A percentile compares a stretch with the other conserved stretches of the same genome.
Evolutionary conservation across 2,888 invertebrate genomes (phyloP).

Genomic region (Cryptosula pallasiana): DNA sequence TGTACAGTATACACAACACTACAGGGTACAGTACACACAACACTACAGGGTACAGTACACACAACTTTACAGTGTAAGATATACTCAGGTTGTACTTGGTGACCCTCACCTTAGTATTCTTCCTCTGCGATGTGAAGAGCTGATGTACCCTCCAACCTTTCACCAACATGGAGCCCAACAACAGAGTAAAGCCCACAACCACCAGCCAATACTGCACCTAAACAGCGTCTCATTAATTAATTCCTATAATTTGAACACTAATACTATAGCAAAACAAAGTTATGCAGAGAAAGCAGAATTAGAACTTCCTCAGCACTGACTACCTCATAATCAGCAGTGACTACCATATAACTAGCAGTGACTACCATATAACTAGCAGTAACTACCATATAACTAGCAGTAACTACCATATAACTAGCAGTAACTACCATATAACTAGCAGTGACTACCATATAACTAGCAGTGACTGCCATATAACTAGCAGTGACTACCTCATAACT

Average conservation of each 20-base stretch:
- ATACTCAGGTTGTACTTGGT: no score
- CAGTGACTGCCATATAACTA: not conserved
- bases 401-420: not conserved
- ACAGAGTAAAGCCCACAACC: conserved; percentile 32
- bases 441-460: not conserved
- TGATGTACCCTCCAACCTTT: conserved; percentile 39
- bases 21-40: no score
- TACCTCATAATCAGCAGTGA: not conserved
- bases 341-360: not conserved
- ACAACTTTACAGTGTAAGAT: no score
- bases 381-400: not conserved
- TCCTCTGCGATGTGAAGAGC: conserved; percentile 31
- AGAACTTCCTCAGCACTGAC: no score
- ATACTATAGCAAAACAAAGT: no score
- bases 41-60: no score
- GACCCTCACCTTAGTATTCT: conserved; percentile 8
- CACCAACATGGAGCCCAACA: conserved; percentile 37
- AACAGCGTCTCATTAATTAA: conserved; percentile 23
- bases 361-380: not conserved
- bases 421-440: not conserved
- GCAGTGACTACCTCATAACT: not conserved
- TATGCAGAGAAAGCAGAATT: no score
- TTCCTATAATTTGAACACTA: not conserved
- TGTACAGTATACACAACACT: no score
- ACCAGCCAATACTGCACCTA: conserved; percentile 36